Percentiles rank a stretch among this genome's conserved stretches.
Conservation (phyloP, 2,888 invertebrate species). For the Tinea trinotella region DNA sequence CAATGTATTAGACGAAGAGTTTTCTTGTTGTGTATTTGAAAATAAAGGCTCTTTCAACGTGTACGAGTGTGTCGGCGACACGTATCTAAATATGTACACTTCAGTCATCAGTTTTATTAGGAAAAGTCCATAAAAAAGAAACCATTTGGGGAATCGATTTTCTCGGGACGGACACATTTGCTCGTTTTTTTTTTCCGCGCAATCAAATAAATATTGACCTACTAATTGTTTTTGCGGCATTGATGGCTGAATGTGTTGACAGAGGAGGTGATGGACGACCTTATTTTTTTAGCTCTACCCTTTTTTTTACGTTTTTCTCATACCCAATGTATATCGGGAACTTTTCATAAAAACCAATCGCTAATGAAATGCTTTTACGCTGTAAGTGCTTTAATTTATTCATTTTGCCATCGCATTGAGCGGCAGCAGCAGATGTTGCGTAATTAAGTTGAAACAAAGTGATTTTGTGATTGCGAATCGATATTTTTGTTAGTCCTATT, state of each 20-base stretch:
- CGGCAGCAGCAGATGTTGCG: conserved; percentile 8
- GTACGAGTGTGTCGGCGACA: not conserved
- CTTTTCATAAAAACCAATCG: conserved; percentile 13
- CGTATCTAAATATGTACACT: conserved; percentile 8
- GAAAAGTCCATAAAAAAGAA: conserved; percentile 6
- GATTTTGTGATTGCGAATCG: conserved; percentile 49
- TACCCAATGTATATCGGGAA: not conserved
- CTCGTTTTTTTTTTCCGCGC: conserved; percentile 30
- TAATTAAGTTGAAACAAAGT: conserved; percentile 31
- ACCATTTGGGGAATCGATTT: conserved; percentile 16
- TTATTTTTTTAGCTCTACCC: conserved; percentile 51
- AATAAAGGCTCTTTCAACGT: conserved; percentile 1
- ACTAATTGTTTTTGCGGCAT: conserved; percentile 68
- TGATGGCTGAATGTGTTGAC: conserved; percentile 57
- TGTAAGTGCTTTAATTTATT: not conserved
- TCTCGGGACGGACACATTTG: conserved; percentile 8
- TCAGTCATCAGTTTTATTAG: conserved; percentile 11
- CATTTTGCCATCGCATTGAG: not conserved
- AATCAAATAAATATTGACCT: conserved; percentile 68
- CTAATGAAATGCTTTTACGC: not conserved
- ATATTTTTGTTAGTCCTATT: conserved; percentile 37
- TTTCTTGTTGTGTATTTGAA: not conserved
- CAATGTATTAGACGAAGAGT: not conserved
- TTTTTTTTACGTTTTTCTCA: conserved; percentile 31
- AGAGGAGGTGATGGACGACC: conserved; percentile 61